These are phyloP conservation scores for Aphodius sticticus DNA, from an alignment of 2,888 invertebrate genomes.

Conservation along the genomic window DNA sequence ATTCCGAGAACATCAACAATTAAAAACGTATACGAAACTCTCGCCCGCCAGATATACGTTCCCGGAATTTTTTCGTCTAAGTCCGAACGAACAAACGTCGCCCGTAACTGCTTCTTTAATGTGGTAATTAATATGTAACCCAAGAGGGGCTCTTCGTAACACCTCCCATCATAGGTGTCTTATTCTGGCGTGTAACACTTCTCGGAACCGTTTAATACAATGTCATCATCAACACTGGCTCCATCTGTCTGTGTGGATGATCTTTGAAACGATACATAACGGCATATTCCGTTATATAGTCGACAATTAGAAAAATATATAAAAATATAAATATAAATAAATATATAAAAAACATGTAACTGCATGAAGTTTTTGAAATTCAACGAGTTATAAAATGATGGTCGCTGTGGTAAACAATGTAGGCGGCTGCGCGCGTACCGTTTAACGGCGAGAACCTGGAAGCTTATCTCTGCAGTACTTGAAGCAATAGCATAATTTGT, in stretches of 20 bases:
- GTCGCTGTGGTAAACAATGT: too few relatives aligned
- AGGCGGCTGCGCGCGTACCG: too few relatives aligned
- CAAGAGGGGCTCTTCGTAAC: not conserved
- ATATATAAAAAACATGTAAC: too few relatives aligned
- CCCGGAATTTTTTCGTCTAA: not conserved
- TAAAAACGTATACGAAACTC: not conserved
- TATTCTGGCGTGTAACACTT: not conserved
- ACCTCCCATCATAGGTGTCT: not conserved
- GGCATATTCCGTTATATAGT: not conserved
- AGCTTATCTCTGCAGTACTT: too few relatives aligned
- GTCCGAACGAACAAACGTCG: not conserved
- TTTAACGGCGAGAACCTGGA: too few relatives aligned
- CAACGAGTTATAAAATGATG: too few relatives aligned
- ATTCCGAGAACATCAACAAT: not conserved
- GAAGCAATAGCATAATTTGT: too few relatives aligned
- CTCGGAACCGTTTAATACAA: conserved; percentile 4
- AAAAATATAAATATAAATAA: too few relatives aligned
- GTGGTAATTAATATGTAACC: conserved; percentile 4
- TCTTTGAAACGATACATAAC: not conserved
- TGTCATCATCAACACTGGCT: not conserved
- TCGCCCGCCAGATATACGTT: too few relatives aligned
- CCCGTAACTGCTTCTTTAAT: not conserved
- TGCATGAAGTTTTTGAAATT: too few relatives aligned
- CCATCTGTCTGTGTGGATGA: not conserved
- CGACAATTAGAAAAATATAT: too few relatives aligned